Base-by-base conservation (phyloP, 2,113 vertebrate species). In the Salvator merianae region DNA sequence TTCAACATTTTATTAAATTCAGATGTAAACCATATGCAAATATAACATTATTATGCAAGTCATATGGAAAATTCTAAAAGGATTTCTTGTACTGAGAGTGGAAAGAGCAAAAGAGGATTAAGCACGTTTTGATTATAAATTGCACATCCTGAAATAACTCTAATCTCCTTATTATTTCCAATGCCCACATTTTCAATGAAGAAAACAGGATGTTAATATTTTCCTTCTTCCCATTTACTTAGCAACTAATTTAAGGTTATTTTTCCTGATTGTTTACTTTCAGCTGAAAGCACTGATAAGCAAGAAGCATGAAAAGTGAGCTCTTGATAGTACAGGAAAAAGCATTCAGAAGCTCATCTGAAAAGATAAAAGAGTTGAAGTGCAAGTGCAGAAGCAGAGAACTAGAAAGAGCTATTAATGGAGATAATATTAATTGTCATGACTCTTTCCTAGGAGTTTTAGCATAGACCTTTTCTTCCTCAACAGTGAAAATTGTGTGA, bases 141-240 rank as follows among this genome's bases (percentile, higher is more conserved):
- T 90, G n/a, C 4, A 72, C 7, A 79, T 85, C 69, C 38, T 84
- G 81, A 88, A 89, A 72, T 84, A 92, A 77, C 68, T 83, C 69
- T 77, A 90, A 89, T 91, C 87, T 88, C 40, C 63, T 86, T 88
- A 81, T 84, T 91, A 85, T 85, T 85, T 89, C 71, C 78, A 84
- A 50, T 83, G 43, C 3, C 76, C 81, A 78, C 0, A 66, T 83
- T 89, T 70, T 78, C 77, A 77, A 72, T 77, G 34, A 0, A 79
- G 34, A 69, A 91, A 91, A 70, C 69, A 1, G 79, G 76, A 40
- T 87, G 73, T 7, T 30, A 28, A 82, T 63, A 71, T 62, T 81
- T 93, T 83, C 77, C 2, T 38, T 74, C 53, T 70, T 69, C 18
- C 43, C 79, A 2, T 77, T 90, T 83, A 36, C 5, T 88, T 59